A percentile compares a stretch with the other conserved stretches of the same genome.
phyloP scores from a whole-genome alignment of 2,797 vertebrate genomes.

The Lepus townsendii region DNA sequence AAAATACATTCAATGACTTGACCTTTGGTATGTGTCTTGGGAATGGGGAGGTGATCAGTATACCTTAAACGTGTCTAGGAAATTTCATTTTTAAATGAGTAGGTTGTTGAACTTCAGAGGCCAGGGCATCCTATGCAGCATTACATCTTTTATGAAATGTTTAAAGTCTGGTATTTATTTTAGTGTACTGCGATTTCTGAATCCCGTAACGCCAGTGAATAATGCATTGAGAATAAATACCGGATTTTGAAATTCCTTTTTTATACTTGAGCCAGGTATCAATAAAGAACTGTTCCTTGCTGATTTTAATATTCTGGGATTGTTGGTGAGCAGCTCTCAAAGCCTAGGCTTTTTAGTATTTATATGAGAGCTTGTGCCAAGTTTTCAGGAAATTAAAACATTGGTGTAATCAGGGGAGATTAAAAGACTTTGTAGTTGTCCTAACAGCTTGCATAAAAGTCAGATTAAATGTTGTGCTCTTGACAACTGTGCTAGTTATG shows the following conservation, averaged over 20 bases:
- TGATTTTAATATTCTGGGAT: background rate
- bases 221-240: background rate
- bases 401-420: background rate
- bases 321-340: background rate
- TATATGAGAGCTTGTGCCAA: background rate
- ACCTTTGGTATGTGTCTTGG: background rate
- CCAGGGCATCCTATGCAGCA: background rate
- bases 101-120: background rate
- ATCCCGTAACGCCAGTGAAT: background rate
- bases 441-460: slow-evolving; percentile 12
- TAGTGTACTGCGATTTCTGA: background rate
- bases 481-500: background rate
- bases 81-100: slow-evolving; percentile 17
- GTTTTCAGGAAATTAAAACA: slow-evolving; percentile 20
- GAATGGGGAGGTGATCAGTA: background rate
- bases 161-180: background rate
- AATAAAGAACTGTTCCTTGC: background rate
- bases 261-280: background rate
- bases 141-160: background rate
- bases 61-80: background rate
- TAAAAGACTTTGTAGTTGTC: slow-evolving; percentile 13
- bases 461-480: background rate
- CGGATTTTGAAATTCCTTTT: slow-evolving; percentile 4
- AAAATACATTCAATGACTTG: background rate
- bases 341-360: background rate